These are phyloP conservation scores for Microplitis deprimator DNA, from an alignment of 2,888 invertebrate genomes.

Conservation along the genomic window DNA sequence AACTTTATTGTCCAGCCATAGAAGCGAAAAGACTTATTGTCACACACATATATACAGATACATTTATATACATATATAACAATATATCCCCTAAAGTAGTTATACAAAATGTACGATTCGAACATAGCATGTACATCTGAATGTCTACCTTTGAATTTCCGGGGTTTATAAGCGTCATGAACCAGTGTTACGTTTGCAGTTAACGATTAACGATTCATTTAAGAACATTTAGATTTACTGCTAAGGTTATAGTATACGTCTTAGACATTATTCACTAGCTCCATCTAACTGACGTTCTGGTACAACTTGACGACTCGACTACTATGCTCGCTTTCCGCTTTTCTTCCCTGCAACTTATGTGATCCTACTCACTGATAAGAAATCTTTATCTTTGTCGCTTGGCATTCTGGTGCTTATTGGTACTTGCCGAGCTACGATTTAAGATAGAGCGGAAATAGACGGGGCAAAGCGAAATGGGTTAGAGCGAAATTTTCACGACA, in stretches of 20 bases:
- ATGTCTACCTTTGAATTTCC: constrained; percentile 62
- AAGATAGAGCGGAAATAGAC: not conserved
- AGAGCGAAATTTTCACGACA: too few relatives aligned
- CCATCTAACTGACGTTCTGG: not conserved
- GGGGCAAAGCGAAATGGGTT: not conserved
- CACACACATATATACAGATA: constrained; percentile 12
- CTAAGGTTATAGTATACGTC: constrained; percentile 44
- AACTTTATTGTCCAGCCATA: constrained; percentile 49
- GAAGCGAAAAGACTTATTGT: constrained; percentile 28
- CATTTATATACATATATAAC: not conserved
- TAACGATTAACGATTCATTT: constrained; percentile 72
- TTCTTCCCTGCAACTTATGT: constrained; percentile 17
- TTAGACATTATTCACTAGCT: constrained; percentile 25
- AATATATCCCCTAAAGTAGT: not conserved
- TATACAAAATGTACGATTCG: constrained; percentile 36
- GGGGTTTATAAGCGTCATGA: constrained; percentile 67
- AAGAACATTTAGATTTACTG: constrained; percentile 64
- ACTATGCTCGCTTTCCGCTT: constrained; percentile 15
- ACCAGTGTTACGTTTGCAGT: constrained; percentile 61
- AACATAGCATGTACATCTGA: not conserved
- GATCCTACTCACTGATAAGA: constrained; percentile 48
- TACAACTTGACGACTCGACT: not conserved
- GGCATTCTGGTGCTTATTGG: not conserved
- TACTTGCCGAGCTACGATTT: not conserved
- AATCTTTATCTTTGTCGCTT: constrained; percentile 41